These are phyloP conservation scores for Amblyopsis hoosieri DNA, from an alignment of 2,797 vertebrate genomes.

Conservation along the genomic window DNA sequence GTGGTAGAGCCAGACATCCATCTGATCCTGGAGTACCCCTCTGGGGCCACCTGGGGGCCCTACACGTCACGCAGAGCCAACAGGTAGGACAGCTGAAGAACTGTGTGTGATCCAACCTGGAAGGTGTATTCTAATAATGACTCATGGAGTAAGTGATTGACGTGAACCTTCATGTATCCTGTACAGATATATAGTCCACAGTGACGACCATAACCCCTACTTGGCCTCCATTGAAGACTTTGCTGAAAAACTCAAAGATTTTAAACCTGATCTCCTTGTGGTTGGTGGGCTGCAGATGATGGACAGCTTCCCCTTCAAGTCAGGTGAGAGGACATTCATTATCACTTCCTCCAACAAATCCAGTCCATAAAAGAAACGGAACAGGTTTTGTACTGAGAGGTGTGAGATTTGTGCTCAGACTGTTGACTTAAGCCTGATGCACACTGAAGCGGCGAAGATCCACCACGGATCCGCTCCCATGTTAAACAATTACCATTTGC, in stretches of 20 bases:
- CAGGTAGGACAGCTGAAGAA: constrained; percentile 63
- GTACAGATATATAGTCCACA: constrained; percentile 84
- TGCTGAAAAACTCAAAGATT: constrained; percentile 71
- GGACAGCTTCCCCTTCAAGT: constrained; percentile 85
- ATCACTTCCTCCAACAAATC: neutral
- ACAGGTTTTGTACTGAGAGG: neutral
- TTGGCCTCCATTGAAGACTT: constrained; percentile 82
- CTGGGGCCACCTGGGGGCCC: constrained; percentile 79
- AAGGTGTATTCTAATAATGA: neutral
- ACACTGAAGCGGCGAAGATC: too few species aligned
- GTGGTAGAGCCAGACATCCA: constrained; percentile 85
- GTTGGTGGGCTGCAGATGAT: constrained; percentile 87
- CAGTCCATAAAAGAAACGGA: neutral
- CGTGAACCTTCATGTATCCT: neutral
- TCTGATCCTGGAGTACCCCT: constrained; percentile 85
- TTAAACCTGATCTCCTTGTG: constrained; percentile 80
- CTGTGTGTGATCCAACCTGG: too few species aligned
- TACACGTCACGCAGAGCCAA: constrained; percentile 83
- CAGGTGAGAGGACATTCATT: constrained; percentile 56
- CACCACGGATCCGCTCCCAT: too few species aligned
- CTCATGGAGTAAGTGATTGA: neutral
- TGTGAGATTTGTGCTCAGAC: neutral
- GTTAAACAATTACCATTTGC: too few species aligned
- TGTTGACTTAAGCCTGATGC: neutral
- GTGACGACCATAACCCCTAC: constrained; percentile 85